Conservation (phyloP, 64 coral and sea anemone genomes). For the Catalaphyllia jardinei region DNA sequence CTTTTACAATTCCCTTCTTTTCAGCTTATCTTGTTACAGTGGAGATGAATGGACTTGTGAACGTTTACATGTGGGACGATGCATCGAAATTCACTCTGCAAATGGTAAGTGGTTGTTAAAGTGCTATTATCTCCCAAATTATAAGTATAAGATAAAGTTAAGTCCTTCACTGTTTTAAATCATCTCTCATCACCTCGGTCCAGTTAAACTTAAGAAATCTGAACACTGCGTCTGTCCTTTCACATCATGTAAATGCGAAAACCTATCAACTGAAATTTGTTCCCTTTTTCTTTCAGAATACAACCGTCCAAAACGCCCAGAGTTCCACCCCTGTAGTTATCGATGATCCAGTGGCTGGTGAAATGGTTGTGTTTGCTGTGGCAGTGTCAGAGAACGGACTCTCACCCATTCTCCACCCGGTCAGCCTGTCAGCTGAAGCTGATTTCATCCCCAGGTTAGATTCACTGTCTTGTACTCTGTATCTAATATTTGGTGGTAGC, state of each 20-base stretch:
- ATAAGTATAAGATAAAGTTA: too few relatives aligned
- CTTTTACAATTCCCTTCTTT: background rate
- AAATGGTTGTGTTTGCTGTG: constrained; percentile 56
- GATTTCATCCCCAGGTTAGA: constrained; percentile 92
- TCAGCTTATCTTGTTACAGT: constrained; percentile 38
- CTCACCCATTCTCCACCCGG: constrained; percentile 72
- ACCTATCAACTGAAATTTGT: background rate
- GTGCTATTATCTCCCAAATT: background rate
- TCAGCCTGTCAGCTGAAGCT: constrained; percentile 60
- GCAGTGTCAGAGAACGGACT: constrained; percentile 48
- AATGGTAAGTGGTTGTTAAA: background rate
- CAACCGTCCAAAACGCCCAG: constrained; percentile 34
- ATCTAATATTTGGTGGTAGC: too few relatives aligned
- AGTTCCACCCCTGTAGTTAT: constrained; percentile 69
- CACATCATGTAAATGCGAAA: background rate
- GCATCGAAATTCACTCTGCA: constrained; percentile 6
- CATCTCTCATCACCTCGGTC: too few relatives aligned
- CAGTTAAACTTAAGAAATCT: background rate
- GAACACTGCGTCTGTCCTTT: background rate
- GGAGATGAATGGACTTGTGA: constrained; percentile 4
- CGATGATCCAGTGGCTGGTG: constrained; percentile 59
- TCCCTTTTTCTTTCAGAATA: constrained; percentile 54
- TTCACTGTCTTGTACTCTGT: background rate
- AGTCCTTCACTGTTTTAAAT: too few relatives aligned
- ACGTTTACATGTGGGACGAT: constrained; percentile 37